Base-by-base conservation (phyloP, 2,113 vertebrate species). In the Xiphias gladius region DNA sequence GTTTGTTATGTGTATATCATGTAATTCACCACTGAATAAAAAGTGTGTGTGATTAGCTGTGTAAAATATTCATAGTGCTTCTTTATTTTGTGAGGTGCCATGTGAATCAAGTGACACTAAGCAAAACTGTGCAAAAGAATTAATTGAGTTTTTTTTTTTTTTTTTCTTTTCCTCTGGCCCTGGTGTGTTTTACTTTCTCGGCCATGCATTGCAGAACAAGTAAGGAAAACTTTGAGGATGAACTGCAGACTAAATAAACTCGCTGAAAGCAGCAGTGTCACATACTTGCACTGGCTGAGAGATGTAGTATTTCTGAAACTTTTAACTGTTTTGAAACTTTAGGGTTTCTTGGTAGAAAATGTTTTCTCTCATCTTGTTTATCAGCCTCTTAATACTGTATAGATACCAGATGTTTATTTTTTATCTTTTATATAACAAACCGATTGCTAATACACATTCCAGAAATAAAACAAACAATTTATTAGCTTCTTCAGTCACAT, bases 161-260 rank as follows among this genome's bases (percentile, higher is more conserved):
- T 39, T 62, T 59, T 41, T 72, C 39, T 66, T 69, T 73, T 75
- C 24, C 70, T 63, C 70, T 71, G 71, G 71, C 64, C 71, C 57
- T 83, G 43, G 13, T 73, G 74, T 86, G 82, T 92, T 92, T 90
- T 72, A 78, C 82, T 90, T 87, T 69, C 68, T 89, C 86, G 81
- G 76, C 54, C 83, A 71, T 76, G 87, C 80, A 1, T 83, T 81
- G 59, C 82, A 83, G 80, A 78, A 83, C 79, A 77, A 83, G 86
- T 83, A 76, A 87, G 80, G 73, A 76, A 69, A 35, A 83, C 76
- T 80, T 79, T 85, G 70, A 90, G 89, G 87, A 88, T 91, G 87
- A 92, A 88, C 73, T 88, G 84, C 80, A 93, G 83, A 92, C 84
- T 86, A 93, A 94, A 94, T 92, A 94, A 93, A 92, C 92, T 74